These are phyloP conservation scores for Pantherophis alleghaniensis DNA, from an alignment of 2,797 vertebrate genomes.

Conservation along the genomic window DNA sequence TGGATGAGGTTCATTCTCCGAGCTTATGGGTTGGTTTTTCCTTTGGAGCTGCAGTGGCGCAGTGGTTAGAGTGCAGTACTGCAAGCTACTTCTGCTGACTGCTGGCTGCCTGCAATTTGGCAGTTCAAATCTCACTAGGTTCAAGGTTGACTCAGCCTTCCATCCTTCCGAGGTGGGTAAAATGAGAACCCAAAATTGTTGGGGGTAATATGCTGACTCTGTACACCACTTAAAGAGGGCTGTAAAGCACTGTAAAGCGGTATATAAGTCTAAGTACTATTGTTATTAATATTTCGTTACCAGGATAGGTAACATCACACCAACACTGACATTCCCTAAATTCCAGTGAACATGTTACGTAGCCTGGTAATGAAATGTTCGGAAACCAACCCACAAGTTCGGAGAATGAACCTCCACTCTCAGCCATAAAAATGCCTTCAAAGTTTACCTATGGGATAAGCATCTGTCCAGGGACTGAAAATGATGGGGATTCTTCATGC, in stretches of 20 bases:
- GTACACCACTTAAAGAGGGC: no score
- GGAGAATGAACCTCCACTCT: neutral
- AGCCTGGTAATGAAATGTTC: neutral
- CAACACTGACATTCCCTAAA: neutral
- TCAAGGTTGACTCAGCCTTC: no score
- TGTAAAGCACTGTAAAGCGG: no score
- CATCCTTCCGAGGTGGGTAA: no score
- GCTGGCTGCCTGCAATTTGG: no score
- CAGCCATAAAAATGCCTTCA: neutral
- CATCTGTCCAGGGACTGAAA: neutral
- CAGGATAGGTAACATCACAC: neutral
- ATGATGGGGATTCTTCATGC: neutral
- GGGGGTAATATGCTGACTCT: no score
- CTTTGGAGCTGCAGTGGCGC: no score
- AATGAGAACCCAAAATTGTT: no score
- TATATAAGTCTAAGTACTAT: no score
- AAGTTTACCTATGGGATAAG: neutral
- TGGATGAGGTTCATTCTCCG: neutral
- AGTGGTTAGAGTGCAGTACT: no score
- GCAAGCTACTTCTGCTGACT: no score
- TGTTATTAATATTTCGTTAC: neutral
- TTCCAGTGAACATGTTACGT: neutral
- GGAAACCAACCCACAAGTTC: neutral
- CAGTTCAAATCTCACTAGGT: no score
- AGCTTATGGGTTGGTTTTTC: neutral